Percentiles rank a stretch among this genome's conserved stretches.
phyloP scores from a whole-genome alignment of 2,888 invertebrate genomes.

The Ichneumoninae sp. region DNA sequence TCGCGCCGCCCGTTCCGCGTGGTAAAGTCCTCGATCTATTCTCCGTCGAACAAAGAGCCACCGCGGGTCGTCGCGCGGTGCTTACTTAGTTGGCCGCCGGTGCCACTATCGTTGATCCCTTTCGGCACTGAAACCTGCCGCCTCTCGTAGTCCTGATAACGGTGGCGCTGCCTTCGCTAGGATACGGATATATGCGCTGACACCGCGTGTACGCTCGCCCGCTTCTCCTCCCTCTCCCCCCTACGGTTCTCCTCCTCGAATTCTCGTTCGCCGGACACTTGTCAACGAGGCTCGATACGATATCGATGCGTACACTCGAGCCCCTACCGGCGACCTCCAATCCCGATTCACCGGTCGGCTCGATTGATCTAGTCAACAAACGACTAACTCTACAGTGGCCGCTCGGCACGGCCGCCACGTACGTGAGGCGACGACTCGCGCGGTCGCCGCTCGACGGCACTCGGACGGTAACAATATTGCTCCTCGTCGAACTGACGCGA shows the following conservation, averaged over 20 bases:
- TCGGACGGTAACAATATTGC: neutral
- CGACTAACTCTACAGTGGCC: conserved; percentile 11
- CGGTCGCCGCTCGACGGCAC: neutral
- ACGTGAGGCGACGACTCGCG: conserved; percentile 32
- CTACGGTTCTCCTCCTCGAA: neutral
- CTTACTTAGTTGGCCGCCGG: conserved; percentile 25
- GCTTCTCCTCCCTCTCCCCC: conserved; percentile 11
- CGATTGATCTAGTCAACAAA: conserved; percentile 43
- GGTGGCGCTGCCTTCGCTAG: conserved; percentile 49
- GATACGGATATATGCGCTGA: conserved; percentile 26
- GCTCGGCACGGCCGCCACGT: conserved; percentile 57
- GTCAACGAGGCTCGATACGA: conserved; percentile 24
- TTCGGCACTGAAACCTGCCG: conserved; percentile 14
- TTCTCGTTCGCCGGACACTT: conserved; percentile 25
- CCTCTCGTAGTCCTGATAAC: conserved; percentile 44
- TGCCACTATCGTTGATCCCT: conserved; percentile 31
- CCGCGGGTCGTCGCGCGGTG: neutral
- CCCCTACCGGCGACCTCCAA: conserved; percentile 20
- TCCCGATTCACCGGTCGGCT: conserved; percentile 33
- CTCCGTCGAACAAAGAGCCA: conserved; percentile 43
- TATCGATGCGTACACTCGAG: conserved; percentile 32
- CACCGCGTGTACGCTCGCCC: conserved; percentile 17
- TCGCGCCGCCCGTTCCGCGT: neutral
- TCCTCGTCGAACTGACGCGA: neutral
- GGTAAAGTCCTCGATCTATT: neutral